Percentiles rank a stretch among this genome's conserved stretches.
phyloP scores from a whole-genome alignment of 2,797 vertebrate species.

The Rhynchonycteris naso region DNA sequence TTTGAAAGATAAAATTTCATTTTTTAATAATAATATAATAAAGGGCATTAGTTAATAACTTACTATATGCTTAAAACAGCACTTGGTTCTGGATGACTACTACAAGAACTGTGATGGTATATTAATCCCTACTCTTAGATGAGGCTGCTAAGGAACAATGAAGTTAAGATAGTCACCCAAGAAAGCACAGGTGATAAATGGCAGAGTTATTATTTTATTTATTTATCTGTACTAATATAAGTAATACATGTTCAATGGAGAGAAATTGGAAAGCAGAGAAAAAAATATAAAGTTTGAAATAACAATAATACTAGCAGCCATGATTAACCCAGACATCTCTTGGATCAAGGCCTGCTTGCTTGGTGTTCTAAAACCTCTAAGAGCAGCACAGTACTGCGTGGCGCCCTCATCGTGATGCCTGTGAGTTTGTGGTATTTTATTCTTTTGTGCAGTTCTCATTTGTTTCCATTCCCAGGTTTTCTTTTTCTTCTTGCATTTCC shows the following conservation, averaged over 20 bases:
- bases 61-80: neutral
- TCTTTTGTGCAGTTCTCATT: neutral
- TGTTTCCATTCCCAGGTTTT: constrained; percentile 13
- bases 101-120: neutral
- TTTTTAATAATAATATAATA: neutral
- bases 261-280: neutral
- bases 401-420: neutral
- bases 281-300: constrained; percentile 15
- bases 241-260: neutral
- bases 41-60: neutral
- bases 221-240: neutral
- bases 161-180: neutral
- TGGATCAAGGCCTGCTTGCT: neutral
- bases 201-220: neutral
- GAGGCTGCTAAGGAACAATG: neutral
- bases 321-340: neutral
- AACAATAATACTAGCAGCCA: neutral
- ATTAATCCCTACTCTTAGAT: neutral
- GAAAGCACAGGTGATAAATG: neutral
- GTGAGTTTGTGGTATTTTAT: neutral
- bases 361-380: neutral
- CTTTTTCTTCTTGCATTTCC: neutral
- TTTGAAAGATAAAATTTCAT: neutral
- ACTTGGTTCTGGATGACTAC: neutral
- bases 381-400: neutral